Percentiles rank a stretch among this genome's conserved stretches.
phyloP scores from a whole-genome alignment of 2,888 invertebrate species.

The Adineta ricciae region DNA sequence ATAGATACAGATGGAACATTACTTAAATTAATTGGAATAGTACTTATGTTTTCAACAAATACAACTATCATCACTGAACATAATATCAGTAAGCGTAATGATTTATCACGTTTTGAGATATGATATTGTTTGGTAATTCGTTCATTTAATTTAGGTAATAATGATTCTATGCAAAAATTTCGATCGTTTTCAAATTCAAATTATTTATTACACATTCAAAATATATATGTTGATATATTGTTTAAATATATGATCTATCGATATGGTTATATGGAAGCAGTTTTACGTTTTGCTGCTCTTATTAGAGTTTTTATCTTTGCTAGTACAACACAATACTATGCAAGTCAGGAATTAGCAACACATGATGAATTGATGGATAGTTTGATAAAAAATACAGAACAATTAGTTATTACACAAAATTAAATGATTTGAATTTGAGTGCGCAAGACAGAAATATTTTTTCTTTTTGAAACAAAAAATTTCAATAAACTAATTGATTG shows the following conservation, averaged over 20 bases:
- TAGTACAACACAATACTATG: too few relatives aligned
- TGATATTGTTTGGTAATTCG: too few relatives aligned
- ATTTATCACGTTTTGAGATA: neutral
- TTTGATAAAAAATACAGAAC: too few relatives aligned
- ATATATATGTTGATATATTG: neutral
- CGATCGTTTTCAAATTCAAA: neutral
- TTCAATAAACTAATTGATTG: too few relatives aligned
- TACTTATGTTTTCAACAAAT: neutral
- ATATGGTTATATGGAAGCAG: neutral
- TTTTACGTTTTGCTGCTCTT: neutral
- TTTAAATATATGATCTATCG: neutral
- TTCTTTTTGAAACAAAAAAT: too few relatives aligned
- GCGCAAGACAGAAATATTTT: too few relatives aligned
- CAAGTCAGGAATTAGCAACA: too few relatives aligned
- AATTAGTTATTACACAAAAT: too few relatives aligned
- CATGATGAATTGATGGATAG: too few relatives aligned
- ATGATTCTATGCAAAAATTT: neutral
- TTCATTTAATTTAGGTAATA: neutral
- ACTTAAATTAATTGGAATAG: neutral
- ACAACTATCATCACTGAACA: neutral
- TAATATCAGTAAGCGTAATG: neutral
- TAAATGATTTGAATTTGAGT: too few relatives aligned
- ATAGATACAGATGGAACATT: neutral
- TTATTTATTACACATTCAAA: neutral
- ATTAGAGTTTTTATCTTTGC: too few relatives aligned